Conservation (phyloP, 2,888 invertebrate genomes). For the Xiphydria camelus region DNA sequence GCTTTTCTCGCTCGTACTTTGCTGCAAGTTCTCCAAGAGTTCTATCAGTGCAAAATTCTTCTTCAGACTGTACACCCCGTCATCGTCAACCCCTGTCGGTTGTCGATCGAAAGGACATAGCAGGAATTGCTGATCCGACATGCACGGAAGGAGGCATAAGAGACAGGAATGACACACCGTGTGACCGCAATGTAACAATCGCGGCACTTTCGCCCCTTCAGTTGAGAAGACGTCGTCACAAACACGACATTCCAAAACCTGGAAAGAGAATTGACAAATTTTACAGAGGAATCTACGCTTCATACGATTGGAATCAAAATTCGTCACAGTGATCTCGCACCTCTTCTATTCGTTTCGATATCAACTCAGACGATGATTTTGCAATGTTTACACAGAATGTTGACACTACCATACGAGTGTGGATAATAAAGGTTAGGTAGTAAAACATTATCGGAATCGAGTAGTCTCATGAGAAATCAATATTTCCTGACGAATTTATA, state of each 20-base stretch:
- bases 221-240: conserved; percentile 63
- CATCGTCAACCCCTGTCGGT: conserved; percentile 58
- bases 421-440: no score
- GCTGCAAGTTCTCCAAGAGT: conserved; percentile 60
- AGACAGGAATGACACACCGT: conserved; percentile 65
- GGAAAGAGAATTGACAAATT: conserved; percentile 12
- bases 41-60: conserved; percentile 65
- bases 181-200: conserved; percentile 61
- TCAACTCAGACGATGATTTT: no score
- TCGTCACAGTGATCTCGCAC: no score
- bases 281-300: no score
- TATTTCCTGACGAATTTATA: no score
- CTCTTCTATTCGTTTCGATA: no score
- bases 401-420: no score
- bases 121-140: conserved; percentile 42
- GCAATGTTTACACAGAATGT: no score
- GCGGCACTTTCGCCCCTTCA: conserved; percentile 63
- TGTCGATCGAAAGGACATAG: conserved; percentile 64
- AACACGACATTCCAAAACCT: conserved; percentile 62
- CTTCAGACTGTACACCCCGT: conserved; percentile 60
- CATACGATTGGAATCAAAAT: no score
- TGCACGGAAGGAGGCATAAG: conserved; percentile 53
- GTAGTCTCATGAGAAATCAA: no score
- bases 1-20: conserved; percentile 45
- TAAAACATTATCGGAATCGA: no score